phyloP scores from a whole-genome alignment of 2,797 vertebrate genomes.

The Meriones psammophilus region DNA sequence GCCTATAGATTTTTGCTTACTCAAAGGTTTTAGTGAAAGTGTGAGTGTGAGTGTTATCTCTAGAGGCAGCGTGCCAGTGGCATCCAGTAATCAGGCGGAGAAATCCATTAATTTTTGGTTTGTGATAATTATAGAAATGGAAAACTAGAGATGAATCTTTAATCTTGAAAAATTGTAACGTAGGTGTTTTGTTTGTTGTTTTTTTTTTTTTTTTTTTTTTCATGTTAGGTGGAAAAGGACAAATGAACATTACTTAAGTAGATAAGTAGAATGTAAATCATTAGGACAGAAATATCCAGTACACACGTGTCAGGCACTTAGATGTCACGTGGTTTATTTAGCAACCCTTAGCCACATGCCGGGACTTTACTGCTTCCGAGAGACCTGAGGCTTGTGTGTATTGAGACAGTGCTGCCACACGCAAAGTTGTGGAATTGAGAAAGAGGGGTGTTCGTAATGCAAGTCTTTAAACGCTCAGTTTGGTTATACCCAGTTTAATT shows the following conservation, averaged over 20 bases:
- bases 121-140: not conserved
- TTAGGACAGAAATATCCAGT: conserved; percentile 32
- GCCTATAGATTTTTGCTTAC: not conserved
- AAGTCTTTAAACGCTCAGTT: conserved; percentile 53
- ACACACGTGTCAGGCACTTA: not conserved
- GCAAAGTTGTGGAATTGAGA: not conserved
- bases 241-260: not conserved
- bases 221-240: not conserved
- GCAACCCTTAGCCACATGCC: not conserved
- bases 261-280: conserved; percentile 15
- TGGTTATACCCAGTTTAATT: not conserved
- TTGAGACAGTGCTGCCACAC: conserved; percentile 18
- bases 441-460: conserved; percentile 3
- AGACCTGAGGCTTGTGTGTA: not conserved
- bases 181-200: not conserved
- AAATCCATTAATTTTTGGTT: conserved; percentile 8
- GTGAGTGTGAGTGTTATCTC: not conserved
- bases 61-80: not conserved
- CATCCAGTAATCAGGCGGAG: not conserved
- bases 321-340: not conserved
- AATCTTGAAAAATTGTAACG: not conserved
- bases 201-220: not conserved
- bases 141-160: conserved; percentile 15
- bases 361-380: not conserved
- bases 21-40: conserved; percentile 22